Evolutionary conservation across 2,113 vertebrate genomes (phyloP), one percentile per base, ranked within the genome.

Genomic region (Podarcis cretensis): DNA sequence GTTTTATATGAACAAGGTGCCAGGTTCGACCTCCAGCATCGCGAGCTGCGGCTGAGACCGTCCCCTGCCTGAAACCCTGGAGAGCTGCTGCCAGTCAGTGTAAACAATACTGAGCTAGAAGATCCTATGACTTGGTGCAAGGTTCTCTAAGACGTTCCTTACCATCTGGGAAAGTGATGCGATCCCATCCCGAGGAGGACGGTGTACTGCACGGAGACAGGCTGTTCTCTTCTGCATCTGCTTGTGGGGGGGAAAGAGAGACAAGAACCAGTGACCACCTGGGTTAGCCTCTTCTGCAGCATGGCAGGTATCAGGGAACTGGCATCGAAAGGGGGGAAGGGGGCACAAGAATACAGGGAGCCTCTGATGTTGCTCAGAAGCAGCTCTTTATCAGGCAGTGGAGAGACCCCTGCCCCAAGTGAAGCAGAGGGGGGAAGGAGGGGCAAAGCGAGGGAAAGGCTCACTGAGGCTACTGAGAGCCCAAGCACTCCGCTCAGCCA

Each of bases 161-260:
- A 98, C 98, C 97, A 92, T 98, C 97, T 0, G 96, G 94, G 48
- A 96, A 96, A 89, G 81, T 95, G 48, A 95, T 96, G 89, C 84
- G 96, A 82, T 98, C 97, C 87, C 94, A 96, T 83, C 96, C 69
- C 0, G 96, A 94, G 1, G 95, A 96, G 9, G 91, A 93, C 0
- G 94, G 92, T 7, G 97, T 97, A 43, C 94, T 97, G 92, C 96
- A 97, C 1, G 97, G 95, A 0, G 93, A 96, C 1, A 74, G 1
- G 30, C 83, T 84, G 3, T 68, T 96, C 3, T 98, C 98, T 2
- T 98, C 97, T 14, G 88, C 92, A 92, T 54, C 98, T 98, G 89
- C 74, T 90, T 92, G 0, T n/a, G 87, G 10, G 35, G 75, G 18
- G 40, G 40, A 0, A 5, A 30, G 16, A 18, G 30, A 30, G 30